phyloP scores from a whole-genome alignment of 2,888 invertebrate genomes.

The Lithophane semibrunnea region DNA sequence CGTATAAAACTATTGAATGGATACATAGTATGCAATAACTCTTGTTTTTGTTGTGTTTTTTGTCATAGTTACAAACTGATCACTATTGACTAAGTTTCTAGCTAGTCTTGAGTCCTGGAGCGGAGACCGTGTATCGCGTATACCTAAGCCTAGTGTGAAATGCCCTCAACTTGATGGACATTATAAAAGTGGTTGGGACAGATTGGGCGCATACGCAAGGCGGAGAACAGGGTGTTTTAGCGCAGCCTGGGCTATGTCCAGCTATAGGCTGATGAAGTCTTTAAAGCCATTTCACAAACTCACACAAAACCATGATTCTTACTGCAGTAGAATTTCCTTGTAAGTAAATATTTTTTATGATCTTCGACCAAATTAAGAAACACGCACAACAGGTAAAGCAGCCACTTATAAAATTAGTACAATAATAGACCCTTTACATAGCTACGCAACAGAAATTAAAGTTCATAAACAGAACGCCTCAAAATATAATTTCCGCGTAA shows the following conservation, averaged over 20 bases:
- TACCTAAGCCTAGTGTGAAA: too few species aligned
- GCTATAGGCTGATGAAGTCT: too few species aligned
- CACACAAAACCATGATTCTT: background rate
- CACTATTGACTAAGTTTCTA: background rate
- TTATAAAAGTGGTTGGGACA: too few species aligned
- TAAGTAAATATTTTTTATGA: background rate
- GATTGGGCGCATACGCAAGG: too few species aligned
- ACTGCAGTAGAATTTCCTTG: background rate
- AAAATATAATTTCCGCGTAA: constrained; percentile 47
- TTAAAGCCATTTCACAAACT: too few species aligned
- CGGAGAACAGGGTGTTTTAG: too few species aligned
- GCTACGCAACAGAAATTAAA: constrained; percentile 50
- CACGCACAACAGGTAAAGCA: constrained; percentile 10
- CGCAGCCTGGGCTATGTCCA: too few species aligned
- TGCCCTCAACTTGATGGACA: too few species aligned
- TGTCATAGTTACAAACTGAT: background rate
- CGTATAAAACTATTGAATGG: constrained; percentile 23
- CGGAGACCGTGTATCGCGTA: too few species aligned
- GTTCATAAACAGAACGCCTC: constrained; percentile 45
- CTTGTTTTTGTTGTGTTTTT: background rate
- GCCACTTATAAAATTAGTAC: constrained; percentile 23
- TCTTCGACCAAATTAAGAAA: constrained; percentile 4
- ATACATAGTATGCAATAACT: constrained; percentile 11
- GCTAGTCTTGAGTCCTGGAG: too few species aligned
- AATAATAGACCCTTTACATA: constrained; percentile 32